These are phyloP conservation scores for Capromys pilorides DNA, from an alignment of 2,797 vertebrate species.

Conservation along the genomic window DNA sequence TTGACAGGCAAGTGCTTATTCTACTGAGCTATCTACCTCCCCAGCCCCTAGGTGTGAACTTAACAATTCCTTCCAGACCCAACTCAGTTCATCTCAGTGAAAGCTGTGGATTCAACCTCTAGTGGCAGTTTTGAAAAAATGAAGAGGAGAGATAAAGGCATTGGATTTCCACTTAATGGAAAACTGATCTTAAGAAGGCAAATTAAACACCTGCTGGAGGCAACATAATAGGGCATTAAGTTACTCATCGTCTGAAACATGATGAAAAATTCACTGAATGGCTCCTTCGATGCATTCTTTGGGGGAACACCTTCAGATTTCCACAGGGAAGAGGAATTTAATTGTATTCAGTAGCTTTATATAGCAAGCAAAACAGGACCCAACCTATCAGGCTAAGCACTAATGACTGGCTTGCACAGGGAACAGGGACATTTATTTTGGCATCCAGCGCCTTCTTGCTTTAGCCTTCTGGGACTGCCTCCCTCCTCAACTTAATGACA, in stretches of 20 bases:
- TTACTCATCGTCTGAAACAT: neutral
- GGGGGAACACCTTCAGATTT: constrained; percentile 20
- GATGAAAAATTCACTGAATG: neutral
- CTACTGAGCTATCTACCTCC: no score
- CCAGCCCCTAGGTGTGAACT: no score
- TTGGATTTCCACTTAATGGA: neutral
- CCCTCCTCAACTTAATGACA: constrained; percentile 51
- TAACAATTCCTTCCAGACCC: neutral
- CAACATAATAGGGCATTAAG: neutral
- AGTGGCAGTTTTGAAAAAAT: neutral
- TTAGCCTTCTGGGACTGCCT: constrained; percentile 18
- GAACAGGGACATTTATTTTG: constrained; percentile 40
- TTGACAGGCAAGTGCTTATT: no score
- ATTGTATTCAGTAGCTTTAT: neutral
- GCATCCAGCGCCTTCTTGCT: constrained; percentile 21
- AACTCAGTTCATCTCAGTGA: neutral
- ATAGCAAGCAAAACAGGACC: neutral
- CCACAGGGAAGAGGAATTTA: neutral
- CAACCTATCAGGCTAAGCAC: neutral
- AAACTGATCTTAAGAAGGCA: neutral
- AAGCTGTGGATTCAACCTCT: neutral
- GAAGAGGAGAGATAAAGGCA: no score
- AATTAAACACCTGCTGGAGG: neutral
- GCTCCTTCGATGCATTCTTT: neutral
- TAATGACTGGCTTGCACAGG: neutral